These are phyloP conservation scores for Neotragus pygmaeus DNA, from an alignment of 2,113 vertebrate genomes.

Conservation along the genomic window DNA sequence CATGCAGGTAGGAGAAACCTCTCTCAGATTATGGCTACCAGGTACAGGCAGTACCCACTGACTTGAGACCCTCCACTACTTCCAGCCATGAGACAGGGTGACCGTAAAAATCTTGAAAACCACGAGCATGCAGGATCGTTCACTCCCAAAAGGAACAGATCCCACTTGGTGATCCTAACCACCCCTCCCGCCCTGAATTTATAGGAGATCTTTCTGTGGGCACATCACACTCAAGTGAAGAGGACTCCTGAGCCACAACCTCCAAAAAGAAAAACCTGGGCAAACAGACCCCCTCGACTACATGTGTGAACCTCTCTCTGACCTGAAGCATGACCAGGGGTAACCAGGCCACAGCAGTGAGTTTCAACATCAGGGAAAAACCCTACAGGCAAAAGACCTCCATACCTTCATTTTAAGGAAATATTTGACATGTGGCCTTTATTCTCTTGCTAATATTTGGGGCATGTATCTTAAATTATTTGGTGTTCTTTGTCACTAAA, in stretches of 20 bases:
- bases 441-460: background rate
- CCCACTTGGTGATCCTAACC: background rate
- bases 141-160: background rate
- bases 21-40: background rate
- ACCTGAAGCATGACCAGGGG: background rate
- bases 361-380: background rate
- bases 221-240: background rate
- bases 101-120: background rate
- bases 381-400: background rate
- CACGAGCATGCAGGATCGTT: fast-evolving
- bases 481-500: background rate
- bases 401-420: background rate
- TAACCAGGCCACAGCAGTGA: background rate
- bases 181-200: background rate
- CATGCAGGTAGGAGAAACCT: background rate
- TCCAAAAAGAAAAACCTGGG: background rate
- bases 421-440: background rate
- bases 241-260: fast-evolving
- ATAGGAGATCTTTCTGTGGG: background rate
- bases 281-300: background rate
- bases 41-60: background rate
- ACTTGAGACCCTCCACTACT: background rate
- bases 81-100: background rate
- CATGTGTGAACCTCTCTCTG: background rate
- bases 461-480: background rate